These are phyloP conservation scores for Lasiurus cinereus DNA, from an alignment of 2,113 vertebrate species.

Conservation along the genomic window DNA sequence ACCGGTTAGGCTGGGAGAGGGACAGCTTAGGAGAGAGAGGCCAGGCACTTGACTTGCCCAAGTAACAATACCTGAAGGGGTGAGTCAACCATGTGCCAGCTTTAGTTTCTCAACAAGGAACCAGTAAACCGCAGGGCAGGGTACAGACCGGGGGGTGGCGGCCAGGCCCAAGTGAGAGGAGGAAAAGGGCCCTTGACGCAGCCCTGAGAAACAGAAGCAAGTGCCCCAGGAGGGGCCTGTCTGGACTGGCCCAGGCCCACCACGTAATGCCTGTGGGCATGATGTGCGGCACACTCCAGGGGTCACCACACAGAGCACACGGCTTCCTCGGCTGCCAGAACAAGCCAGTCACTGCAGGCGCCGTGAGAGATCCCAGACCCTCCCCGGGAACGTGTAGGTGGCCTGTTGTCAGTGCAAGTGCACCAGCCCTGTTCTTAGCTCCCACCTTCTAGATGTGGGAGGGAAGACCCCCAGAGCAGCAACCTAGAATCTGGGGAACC, in stretches of 20 bases:
- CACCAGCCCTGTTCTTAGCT: not conserved
- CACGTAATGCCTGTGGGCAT: not conserved
- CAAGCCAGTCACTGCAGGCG: not conserved
- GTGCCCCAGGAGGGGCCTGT: not conserved
- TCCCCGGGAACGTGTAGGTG: not conserved
- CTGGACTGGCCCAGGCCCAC: not conserved
- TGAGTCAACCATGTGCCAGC: constrained; percentile 23
- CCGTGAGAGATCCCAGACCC: not conserved
- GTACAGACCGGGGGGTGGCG: not conserved
- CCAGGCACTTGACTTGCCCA: constrained; percentile 58
- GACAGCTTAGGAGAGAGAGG: not conserved
- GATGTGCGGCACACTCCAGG: not conserved
- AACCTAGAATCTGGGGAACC: not conserved
- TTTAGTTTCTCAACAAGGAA: constrained; percentile 70
- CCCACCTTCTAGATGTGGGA: not conserved
- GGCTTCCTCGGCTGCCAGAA: not conserved
- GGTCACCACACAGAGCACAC: not conserved
- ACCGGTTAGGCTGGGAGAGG: not conserved
- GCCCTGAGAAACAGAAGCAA: not conserved
- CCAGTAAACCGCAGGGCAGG: not conserved
- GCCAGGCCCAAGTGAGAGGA: not conserved
- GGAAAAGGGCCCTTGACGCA: not conserved
- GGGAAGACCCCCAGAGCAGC: not conserved
- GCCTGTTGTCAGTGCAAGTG: not conserved
- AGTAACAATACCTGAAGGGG: constrained; percentile 29